phyloP scores from a whole-genome alignment of 2,888 invertebrate genomes.

The Ischnura elegans region DNA sequence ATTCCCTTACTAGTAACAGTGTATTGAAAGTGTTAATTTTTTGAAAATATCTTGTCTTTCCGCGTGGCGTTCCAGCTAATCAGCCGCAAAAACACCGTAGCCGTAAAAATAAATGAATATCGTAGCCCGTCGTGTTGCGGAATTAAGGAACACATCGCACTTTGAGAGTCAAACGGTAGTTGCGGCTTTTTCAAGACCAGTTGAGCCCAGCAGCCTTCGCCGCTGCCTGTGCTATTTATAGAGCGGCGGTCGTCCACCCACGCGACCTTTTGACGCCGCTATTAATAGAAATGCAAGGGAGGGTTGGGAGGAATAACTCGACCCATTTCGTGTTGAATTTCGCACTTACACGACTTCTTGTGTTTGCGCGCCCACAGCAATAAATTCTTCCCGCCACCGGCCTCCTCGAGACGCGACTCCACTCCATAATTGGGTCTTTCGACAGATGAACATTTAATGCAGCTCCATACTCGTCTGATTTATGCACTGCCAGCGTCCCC shows the following conservation, averaged over 20 bases:
- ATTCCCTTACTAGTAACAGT: too few species aligned
- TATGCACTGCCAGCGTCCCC: not conserved
- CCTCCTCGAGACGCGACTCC: too few species aligned
- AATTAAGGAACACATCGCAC: not conserved
- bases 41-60: too few species aligned
- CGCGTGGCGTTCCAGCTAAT: too few species aligned
- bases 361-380: not conserved
- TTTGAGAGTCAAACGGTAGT: not conserved
- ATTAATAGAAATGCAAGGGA: slow-evolving; percentile 27
- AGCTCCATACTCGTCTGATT: not conserved
- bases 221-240: slow-evolving; percentile 41
- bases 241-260: slow-evolving; percentile 20
- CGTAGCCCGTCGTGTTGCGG: not conserved
- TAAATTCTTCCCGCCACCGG: not conserved
- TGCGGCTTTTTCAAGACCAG: not conserved
- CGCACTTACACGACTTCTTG: slow-evolving; percentile 23
- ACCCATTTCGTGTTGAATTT: slow-evolving; percentile 36
- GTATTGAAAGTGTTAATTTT: too few species aligned
- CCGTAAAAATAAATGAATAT: not conserved
- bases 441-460: not conserved
- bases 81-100: too few species aligned
- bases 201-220: not conserved
- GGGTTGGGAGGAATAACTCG: not conserved
- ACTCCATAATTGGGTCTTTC: slow-evolving; percentile 19
- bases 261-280: slow-evolving; percentile 33